These are phyloP conservation scores for Paratrypauchen microcephalus DNA, from an alignment of 2,797 vertebrate genomes.

Conservation along the genomic window DNA sequence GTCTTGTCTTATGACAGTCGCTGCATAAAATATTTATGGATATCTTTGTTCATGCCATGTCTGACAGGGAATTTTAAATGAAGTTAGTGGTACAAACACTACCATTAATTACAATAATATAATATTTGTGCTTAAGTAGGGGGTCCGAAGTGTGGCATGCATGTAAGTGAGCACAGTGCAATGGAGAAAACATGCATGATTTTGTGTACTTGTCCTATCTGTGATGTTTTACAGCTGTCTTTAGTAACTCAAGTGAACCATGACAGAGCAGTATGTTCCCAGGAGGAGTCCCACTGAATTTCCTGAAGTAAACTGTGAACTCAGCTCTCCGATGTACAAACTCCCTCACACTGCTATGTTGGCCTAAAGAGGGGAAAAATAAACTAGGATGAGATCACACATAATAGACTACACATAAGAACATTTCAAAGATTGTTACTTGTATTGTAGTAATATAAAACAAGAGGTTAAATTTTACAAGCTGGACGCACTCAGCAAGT, in stretches of 20 bases:
- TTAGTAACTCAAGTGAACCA: slow-evolving; percentile 18
- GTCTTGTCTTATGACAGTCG: too few species aligned
- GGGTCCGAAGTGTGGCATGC: background rate
- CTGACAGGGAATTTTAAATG: too few species aligned
- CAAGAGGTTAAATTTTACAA: background rate
- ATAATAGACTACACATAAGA: background rate
- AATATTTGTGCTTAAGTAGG: background rate
- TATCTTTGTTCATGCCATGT: too few species aligned
- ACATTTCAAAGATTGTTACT: background rate
- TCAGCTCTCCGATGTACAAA: slow-evolving; percentile 87
- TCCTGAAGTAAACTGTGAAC: slow-evolving; percentile 70
- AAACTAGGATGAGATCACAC: background rate
- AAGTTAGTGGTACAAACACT: background rate
- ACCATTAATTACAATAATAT: background rate
- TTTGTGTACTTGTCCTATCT: background rate
- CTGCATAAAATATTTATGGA: too few species aligned
- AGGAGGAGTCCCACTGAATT: slow-evolving; percentile 55
- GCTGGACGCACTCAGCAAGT: background rate
- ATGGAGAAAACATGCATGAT: background rate
- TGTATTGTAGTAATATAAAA: background rate
- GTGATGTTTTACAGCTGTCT: slow-evolving; percentile 11
- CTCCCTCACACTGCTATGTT: slow-evolving; percentile 35
- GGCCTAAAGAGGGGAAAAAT: background rate
- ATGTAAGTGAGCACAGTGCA: background rate
- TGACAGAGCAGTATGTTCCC: slow-evolving; percentile 19